phyloP scores from a whole-genome alignment of 2,113 vertebrate species.

The Ciconia maguari region DNA sequence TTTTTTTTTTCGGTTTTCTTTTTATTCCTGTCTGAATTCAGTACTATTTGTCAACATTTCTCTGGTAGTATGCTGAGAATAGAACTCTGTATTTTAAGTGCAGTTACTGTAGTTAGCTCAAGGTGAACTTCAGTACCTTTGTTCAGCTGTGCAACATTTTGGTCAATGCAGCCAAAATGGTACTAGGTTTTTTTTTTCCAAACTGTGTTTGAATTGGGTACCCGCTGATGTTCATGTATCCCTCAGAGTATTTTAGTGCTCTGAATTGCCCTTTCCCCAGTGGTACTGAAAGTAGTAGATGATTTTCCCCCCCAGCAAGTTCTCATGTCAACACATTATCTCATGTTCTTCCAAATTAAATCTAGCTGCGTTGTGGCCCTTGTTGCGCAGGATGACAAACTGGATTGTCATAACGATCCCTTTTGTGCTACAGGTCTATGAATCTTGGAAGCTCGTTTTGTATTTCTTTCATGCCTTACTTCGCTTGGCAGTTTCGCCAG shows the following conservation, averaged over 20 bases:
- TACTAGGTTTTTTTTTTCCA: background rate
- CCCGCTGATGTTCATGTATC: background rate
- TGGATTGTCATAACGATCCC: background rate
- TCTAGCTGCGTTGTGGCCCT: background rate
- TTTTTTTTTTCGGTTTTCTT: background rate
- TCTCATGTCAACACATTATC: background rate
- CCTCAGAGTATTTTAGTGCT: background rate
- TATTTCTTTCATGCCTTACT: conserved; percentile 40
- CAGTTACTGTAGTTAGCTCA: background rate
- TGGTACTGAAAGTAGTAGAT: background rate
- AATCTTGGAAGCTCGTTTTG: conserved; percentile 4
- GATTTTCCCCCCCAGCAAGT: background rate
- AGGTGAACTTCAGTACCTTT: background rate
- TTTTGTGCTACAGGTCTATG: background rate
- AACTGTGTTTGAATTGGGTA: background rate
- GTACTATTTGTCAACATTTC: background rate
- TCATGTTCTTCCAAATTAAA: background rate
- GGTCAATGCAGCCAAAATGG: background rate
- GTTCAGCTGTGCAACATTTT: background rate
- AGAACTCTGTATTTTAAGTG: background rate
- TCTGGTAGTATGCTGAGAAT: background rate
- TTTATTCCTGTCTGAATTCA: background rate
- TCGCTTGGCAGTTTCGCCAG: background rate
- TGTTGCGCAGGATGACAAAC: background rate
- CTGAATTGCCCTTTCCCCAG: background rate